phyloP scores from a whole-genome alignment of 1,140 invertebrate species.

The Tribolium castaneum region DNA sequence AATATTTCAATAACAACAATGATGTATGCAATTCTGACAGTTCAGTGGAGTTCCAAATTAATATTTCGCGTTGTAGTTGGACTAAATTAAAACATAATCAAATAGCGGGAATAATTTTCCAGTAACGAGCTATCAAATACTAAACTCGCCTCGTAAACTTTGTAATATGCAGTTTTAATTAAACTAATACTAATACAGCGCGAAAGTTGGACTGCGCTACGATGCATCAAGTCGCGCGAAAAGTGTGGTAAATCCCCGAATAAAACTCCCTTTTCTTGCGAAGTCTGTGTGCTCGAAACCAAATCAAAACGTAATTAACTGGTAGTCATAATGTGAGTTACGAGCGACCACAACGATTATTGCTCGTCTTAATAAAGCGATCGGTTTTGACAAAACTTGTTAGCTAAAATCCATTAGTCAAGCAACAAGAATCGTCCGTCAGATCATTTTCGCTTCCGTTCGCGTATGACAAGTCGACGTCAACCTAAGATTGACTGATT shows the following conservation, averaged over 20 bases:
- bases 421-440: not conserved
- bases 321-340: not conserved
- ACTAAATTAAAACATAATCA: not conserved
- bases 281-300: not conserved
- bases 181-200: not conserved
- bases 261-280: too few species aligned
- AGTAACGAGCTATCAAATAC: not conserved
- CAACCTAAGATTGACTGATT: conserved; percentile 21
- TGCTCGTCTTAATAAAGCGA: not conserved
- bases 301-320: not conserved
- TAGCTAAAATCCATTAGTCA: not conserved
- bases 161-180: not conserved
- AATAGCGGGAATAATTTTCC: not conserved
- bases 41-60: not conserved
- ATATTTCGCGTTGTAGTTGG: not conserved
- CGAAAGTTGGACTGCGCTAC: too few species aligned
- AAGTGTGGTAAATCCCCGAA: too few species aligned
- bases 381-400: not conserved
- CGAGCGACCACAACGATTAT: not conserved
- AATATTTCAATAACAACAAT: not conserved
- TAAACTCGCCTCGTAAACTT: not conserved
- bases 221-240: too few species aligned
- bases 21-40: not conserved
- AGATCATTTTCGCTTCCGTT: not conserved
- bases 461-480: not conserved